Evolutionary conservation across 92 coral and sea anemone genomes (phyloP).

Genomic region (Palythoa grandis): DNA sequence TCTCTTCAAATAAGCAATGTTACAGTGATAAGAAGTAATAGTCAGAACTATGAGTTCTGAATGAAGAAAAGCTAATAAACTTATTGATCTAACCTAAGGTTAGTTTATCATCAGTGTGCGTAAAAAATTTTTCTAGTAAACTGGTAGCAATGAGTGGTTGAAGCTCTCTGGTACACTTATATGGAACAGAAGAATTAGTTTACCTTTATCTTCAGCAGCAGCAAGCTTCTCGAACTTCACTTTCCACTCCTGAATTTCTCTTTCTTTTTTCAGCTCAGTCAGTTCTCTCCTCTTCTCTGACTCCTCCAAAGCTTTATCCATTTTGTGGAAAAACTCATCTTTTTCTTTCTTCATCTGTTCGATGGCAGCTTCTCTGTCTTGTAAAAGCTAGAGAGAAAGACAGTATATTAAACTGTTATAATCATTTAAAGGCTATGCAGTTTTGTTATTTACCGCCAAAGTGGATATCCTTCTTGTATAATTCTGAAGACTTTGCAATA

Average conservation of each 20-base stretch:
- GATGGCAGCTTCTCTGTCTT: slow-evolving; percentile 62
- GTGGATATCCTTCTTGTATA: not conserved
- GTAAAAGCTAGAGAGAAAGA: slow-evolving; percentile 16
- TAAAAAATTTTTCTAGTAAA: not conserved
- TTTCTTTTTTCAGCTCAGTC: slow-evolving; percentile 80
- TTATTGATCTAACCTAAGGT: not conserved
- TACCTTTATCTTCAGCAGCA: slow-evolving; percentile 69
- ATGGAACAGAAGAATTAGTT: not conserved
- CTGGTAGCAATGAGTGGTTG: not conserved
- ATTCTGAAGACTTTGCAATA: too few relatives aligned
- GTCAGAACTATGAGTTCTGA: not conserved
- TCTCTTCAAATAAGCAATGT: slow-evolving; percentile 42
- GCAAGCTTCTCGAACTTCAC: slow-evolving; percentile 73
- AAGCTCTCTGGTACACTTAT: too few relatives aligned
- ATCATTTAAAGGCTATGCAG: not conserved
- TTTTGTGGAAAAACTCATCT: slow-evolving; percentile 87
- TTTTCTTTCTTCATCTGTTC: slow-evolving; percentile 87
- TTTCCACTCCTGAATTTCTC: slow-evolving; percentile 77
- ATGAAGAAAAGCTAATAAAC: not conserved
- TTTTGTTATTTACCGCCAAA: not conserved
- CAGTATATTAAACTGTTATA: not conserved
- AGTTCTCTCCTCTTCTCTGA: slow-evolving; percentile 81
- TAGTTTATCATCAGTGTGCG: not conserved
- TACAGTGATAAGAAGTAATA: not conserved
- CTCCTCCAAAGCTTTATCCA: slow-evolving; percentile 96